phyloP scores from a whole-genome alignment of 2,113 vertebrate genomes.

The Tursiops truncatus region DNA sequence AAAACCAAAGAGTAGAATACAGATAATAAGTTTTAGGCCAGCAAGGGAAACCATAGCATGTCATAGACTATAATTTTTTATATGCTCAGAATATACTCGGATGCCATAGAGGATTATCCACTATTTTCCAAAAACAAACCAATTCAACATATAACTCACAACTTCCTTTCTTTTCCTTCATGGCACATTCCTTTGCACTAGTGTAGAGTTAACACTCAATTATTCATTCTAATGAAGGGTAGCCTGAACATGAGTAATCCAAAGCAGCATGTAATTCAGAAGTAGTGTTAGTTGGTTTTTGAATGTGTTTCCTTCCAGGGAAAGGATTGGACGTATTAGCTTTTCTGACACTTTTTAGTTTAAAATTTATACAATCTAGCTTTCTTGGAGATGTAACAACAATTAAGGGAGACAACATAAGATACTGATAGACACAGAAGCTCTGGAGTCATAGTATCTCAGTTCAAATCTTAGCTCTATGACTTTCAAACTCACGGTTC shows the following conservation, averaged over 20 bases:
- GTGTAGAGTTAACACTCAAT: background rate
- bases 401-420: background rate
- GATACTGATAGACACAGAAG: background rate
- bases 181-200: background rate
- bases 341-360: background rate
- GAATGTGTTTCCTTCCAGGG: background rate
- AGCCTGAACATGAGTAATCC: background rate
- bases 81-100: background rate
- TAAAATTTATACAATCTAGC: background rate
- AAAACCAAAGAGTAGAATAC: background rate
- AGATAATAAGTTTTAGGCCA: background rate
- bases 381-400: background rate
- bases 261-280: background rate
- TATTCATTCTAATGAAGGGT: background rate
- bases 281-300: background rate
- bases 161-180: background rate
- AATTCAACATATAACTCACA: background rate
- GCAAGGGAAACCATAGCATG: background rate
- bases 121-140: background rate
- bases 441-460: background rate
- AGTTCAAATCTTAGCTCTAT: background rate
- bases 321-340: background rate
- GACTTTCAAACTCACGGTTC: background rate
- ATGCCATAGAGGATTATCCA: background rate
- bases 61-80: background rate